Percentiles rank a stretch among this genome's conserved stretches.
These are phyloP conservation scores for Xenus cinereus DNA, from an alignment of 2,113 vertebrate species.

Conservation along the genomic window DNA sequence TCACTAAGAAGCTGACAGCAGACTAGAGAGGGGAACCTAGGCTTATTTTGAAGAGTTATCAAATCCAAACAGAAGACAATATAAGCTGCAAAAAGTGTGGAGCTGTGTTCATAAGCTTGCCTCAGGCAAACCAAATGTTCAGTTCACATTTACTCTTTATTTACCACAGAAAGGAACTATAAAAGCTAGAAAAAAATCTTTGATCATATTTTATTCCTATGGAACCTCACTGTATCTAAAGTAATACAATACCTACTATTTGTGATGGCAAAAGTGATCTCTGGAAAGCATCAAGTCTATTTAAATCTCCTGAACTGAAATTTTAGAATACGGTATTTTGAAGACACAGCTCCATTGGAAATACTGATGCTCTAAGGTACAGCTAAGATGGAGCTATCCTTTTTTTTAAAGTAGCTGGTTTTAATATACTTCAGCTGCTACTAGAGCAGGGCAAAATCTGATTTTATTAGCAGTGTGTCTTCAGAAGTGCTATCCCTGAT, in stretches of 20 bases:
- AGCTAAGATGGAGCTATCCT: not conserved
- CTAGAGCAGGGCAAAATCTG: fast-evolving
- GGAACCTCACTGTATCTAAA: not conserved
- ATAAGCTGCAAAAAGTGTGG: constrained; percentile 29
- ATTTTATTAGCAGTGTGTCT: not conserved
- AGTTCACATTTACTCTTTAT: constrained; percentile 54
- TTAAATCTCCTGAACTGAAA: not conserved
- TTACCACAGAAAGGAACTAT: constrained; percentile 12
- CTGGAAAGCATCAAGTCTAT: not conserved
- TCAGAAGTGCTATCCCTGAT: not conserved
- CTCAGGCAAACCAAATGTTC: constrained; percentile 71
- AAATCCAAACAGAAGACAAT: constrained; percentile 53
- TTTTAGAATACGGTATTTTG: not conserved
- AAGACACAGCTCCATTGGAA: not conserved
- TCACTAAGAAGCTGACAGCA: not conserved
- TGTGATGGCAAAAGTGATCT: not conserved
- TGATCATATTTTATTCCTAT: not conserved
- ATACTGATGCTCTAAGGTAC: not conserved
- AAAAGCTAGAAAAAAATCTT: constrained; percentile 40
- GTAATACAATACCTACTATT: constrained; percentile 5
- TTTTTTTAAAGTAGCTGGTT: not conserved
- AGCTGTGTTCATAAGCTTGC: constrained; percentile 59
- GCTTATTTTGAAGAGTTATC: constrained; percentile 61
- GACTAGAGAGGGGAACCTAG: not conserved
- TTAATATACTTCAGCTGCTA: not conserved